phyloP scores from a whole-genome alignment of 2,888 invertebrate species.

The Macrophya alboannulata region DNA sequence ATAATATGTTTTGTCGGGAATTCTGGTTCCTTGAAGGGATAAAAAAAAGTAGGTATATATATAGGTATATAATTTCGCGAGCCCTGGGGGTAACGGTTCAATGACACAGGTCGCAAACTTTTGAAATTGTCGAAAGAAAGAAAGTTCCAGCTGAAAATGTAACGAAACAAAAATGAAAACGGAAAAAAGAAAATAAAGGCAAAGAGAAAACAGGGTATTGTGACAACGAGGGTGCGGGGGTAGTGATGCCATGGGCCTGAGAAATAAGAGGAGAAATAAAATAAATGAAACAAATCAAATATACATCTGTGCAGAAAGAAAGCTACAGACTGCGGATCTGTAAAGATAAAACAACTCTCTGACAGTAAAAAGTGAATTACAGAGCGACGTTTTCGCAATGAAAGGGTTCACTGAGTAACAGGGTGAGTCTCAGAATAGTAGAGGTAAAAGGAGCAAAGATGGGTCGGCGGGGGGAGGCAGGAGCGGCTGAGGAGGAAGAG shows the following conservation, averaged over 20 bases:
- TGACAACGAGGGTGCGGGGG: not conserved
- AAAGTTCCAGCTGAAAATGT: not conserved
- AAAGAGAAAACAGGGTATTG: not conserved
- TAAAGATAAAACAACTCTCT: conserved; percentile 53
- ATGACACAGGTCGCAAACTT: conserved; percentile 19
- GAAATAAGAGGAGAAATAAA: conserved; percentile 29
- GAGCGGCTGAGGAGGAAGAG: conserved; percentile 59
- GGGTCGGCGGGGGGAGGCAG: not conserved
- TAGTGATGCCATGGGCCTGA: not conserved
- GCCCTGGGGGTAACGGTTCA: conserved; percentile 14
- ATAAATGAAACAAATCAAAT: conserved; percentile 40
- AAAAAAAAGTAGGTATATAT: not conserved
- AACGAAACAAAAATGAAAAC: conserved; percentile 25
- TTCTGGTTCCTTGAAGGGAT: not conserved
- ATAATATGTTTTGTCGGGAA: not conserved
- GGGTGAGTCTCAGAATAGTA: conserved; percentile 62
- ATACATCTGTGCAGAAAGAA: conserved; percentile 37
- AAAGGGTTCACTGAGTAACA: conserved; percentile 66
- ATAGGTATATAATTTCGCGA: too few species aligned
- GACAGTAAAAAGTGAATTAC: conserved; percentile 66
- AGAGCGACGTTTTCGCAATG: conserved; percentile 72
- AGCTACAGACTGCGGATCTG: conserved; percentile 41
- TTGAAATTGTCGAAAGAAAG: not conserved
- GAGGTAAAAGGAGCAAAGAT: conserved; percentile 48
- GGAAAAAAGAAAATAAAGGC: conserved; percentile 42